These are phyloP conservation scores for Andrena trimmerana DNA, from an alignment of 2,888 invertebrate genomes.

Conservation along the genomic window DNA sequence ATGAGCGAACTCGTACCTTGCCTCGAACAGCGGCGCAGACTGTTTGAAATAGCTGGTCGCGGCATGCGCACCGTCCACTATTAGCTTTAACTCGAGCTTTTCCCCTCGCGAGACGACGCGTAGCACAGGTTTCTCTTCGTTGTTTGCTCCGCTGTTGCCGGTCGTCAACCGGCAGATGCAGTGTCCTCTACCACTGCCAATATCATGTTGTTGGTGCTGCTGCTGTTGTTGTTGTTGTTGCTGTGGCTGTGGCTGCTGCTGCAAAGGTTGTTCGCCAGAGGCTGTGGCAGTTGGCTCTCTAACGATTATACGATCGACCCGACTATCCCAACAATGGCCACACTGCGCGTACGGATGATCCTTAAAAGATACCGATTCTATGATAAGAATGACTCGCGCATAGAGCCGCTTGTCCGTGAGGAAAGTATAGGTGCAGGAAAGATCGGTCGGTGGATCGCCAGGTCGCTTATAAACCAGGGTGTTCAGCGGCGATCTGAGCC, in stretches of 20 bases:
- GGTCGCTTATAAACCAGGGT: constrained; percentile 94
- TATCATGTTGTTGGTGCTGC: constrained; percentile 17
- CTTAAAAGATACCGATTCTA: constrained; percentile 93
- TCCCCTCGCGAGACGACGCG: constrained; percentile 93
- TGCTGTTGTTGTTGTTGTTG: not conserved
- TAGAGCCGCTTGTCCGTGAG: constrained; percentile 93
- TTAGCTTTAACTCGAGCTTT: constrained; percentile 92
- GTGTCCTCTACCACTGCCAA: constrained; percentile 87
- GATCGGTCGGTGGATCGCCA: constrained; percentile 90
- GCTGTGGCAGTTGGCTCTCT: constrained; percentile 55
- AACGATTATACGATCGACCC: constrained; percentile 93
- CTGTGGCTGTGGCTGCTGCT: constrained; percentile 16
- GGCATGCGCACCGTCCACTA: constrained; percentile 94
- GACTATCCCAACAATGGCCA: constrained; percentile 92
- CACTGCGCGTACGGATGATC: constrained; percentile 88
- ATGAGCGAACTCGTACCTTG: constrained; percentile 95
- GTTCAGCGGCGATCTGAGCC: constrained; percentile 93
- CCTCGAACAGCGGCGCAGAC: constrained; percentile 93
- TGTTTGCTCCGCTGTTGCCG: not conserved
- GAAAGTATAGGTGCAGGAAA: constrained; percentile 93
- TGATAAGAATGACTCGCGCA: constrained; percentile 92
- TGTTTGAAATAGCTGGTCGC: constrained; percentile 96
- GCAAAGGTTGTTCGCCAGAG: constrained; percentile 79
- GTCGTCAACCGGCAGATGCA: constrained; percentile 88
- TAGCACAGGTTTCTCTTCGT: constrained; percentile 86